Base-by-base conservation (phyloP, 1,140 invertebrate species). In the Drosophila pseudoananassae region DNA sequence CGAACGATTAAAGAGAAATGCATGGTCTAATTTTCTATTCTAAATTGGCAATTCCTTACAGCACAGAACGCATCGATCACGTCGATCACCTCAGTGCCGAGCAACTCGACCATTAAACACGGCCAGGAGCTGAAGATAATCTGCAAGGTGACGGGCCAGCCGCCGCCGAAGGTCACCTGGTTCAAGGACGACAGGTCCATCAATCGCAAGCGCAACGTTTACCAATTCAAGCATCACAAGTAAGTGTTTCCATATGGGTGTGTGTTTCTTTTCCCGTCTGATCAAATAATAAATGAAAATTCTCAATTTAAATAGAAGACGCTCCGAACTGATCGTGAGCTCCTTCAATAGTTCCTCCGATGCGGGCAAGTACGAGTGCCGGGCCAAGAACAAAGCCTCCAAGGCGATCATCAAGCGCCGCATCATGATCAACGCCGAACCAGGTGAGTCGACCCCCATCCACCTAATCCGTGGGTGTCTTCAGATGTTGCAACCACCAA, bases 241-340 rank as follows among this genome's bases (percentile, higher is more conserved):
- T 92, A 63, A 91, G 91, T 74, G 23, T 43, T 0, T 20, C 43
- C 8, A 14, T 8, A 2, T 33, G 6, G 6, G 6, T 6, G 15
- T 20, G 5, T 45, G 17, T 27, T 27, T 27, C 6, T 1, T 27
- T 27, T 4, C 6, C 6, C 10, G 4, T 43, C 2, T 17, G 2
- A 46, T 64, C 25, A 1, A 15, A n/a, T 14, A 1, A 6, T 10
- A 4, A 12, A 27, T 10, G 12, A 20, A 27, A 25, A 23, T 9
- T 6, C 27, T 3, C 2, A 27, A 17, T 2, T 15, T 78, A 93
- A 93, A 55, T 92, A 96, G 96, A 92, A 94, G 95, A 93, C 94
- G 95, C 93, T 96, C 95, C 92, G 94, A 95, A 92, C 93, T 96
- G 92, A 94, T 95, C 79, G 96, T 96, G 92, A 94, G 93, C 70